Evolutionary conservation across 2,888 invertebrate species (phyloP).

Genomic region (Lordiphosa andalusiaca): DNA sequence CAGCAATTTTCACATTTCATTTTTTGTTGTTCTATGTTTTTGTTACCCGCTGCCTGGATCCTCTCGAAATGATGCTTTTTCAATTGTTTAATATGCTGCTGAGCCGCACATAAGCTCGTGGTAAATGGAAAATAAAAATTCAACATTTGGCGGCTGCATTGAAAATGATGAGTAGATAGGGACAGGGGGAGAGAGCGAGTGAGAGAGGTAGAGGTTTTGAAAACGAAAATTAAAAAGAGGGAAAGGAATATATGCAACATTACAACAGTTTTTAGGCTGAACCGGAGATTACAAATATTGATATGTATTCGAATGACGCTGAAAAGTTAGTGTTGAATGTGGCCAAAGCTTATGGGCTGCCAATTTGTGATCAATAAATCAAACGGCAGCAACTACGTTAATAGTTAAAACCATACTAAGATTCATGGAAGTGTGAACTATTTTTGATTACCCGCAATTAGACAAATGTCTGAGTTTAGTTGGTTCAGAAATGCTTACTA

Average conservation of each 20-base stretch:
- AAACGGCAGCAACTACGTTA: constrained; percentile 6
- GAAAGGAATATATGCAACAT: constrained; percentile 46
- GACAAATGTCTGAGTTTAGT: too few species aligned
- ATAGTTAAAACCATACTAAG: not conserved
- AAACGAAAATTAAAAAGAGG: constrained; percentile 67
- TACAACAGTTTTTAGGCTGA: constrained; percentile 55
- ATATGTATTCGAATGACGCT: constrained; percentile 55
- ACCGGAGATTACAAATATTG: constrained; percentile 63
- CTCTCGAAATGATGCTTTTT: constrained; percentile 55
- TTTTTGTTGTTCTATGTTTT: constrained; percentile 3
- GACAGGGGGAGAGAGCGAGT: not conserved
- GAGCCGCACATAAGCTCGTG: constrained; percentile 57
- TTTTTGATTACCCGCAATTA: too few species aligned
- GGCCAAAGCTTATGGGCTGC: too few species aligned
- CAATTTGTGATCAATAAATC: too few species aligned
- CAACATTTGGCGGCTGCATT: constrained; percentile 31
- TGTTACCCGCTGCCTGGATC: constrained; percentile 28
- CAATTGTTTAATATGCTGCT: constrained; percentile 70
- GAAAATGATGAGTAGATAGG: constrained; percentile 56
- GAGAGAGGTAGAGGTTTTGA: constrained; percentile 34
- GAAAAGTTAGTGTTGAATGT: too few species aligned
- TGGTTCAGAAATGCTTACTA: too few species aligned
- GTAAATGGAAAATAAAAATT: constrained; percentile 54
- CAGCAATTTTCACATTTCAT: constrained; percentile 7
- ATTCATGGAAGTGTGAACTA: too few species aligned